Conservation (phyloP, 2,888 invertebrate species). For the Drosophila infuscata region DNA sequence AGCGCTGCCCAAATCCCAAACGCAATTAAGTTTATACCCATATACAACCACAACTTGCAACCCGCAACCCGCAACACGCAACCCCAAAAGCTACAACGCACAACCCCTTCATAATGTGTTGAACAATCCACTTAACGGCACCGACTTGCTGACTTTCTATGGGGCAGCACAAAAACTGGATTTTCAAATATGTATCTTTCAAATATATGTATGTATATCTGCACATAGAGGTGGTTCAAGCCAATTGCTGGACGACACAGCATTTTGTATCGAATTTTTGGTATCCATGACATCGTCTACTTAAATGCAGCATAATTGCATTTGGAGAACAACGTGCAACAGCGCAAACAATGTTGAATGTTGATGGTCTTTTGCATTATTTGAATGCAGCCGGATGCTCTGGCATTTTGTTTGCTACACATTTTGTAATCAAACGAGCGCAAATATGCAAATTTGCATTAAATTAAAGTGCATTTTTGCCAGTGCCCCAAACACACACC, state of each 20-base stretch:
- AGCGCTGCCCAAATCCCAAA: conserved; percentile 52
- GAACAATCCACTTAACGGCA: conserved; percentile 42
- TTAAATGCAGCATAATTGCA: conserved; percentile 57
- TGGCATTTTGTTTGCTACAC: conserved; percentile 16
- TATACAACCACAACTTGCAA: conserved; percentile 1
- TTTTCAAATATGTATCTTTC: neutral
- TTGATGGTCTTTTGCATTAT: neutral
- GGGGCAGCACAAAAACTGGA: neutral
- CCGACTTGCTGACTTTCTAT: conserved; percentile 1
- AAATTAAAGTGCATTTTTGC: conserved; percentile 43
- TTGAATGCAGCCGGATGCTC: conserved; percentile 10
- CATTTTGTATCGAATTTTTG: neutral
- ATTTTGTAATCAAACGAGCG: conserved; percentile 24
- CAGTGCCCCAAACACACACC: neutral
- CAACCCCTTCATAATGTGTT: neutral
- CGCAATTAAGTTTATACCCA: conserved; percentile 63
- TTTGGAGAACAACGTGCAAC: neutral
- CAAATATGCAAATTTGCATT: conserved; percentile 43
- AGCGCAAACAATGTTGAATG: neutral
- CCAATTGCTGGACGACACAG: conserved; percentile 10
- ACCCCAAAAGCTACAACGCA: neutral
- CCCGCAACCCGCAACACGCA: neutral
- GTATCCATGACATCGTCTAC: conserved; percentile 16
- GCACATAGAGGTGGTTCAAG: neutral
- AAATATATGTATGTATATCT: neutral